phyloP scores from a whole-genome alignment of 2,888 invertebrate species.

The Drosophila mercatorum region DNA sequence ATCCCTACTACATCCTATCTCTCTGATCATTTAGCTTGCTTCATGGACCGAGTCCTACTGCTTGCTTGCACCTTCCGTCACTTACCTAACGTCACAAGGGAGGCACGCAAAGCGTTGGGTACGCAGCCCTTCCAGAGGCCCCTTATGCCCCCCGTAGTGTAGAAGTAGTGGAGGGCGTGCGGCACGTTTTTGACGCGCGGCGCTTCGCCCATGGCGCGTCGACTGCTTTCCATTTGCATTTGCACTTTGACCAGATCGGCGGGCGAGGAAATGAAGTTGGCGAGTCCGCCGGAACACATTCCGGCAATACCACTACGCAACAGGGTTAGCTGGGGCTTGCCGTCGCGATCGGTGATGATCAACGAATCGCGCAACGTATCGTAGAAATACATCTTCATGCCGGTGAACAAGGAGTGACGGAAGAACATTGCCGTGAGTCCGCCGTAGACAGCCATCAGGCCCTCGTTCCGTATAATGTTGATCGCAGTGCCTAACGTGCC shows the following conservation, averaged over 20 bases:
- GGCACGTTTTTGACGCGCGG: constrained; percentile 90
- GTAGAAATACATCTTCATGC: constrained; percentile 46
- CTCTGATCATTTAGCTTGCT: no score
- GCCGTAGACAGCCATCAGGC: constrained; percentile 33
- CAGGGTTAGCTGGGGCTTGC: constrained; percentile 28
- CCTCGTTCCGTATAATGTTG: constrained; percentile 44
- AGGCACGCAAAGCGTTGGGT: constrained; percentile 92
- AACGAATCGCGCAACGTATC: constrained; percentile 29
- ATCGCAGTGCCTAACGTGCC: constrained; percentile 33
- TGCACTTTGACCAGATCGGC: constrained; percentile 96
- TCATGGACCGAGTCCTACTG: not conserved
- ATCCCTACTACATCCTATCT: no score
- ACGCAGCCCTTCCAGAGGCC: constrained; percentile 95
- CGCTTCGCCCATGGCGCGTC: constrained; percentile 90
- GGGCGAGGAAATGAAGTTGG: constrained; percentile 87
- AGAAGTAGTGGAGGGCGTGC: constrained; percentile 90
- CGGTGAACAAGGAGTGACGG: constrained; percentile 45
- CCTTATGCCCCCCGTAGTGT: constrained; percentile 88
- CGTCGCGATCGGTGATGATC: constrained; percentile 23
- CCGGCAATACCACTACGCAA: constrained; percentile 34
- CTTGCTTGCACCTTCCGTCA: not conserved
- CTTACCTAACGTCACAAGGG: constrained; percentile 89
- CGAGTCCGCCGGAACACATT: constrained; percentile 8
- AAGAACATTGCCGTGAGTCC: constrained; percentile 50
- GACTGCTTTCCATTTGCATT: constrained; percentile 94